Evolutionary conservation across 2,888 invertebrate species (phyloP).

Genomic region (Tethea ocularis): DNA sequence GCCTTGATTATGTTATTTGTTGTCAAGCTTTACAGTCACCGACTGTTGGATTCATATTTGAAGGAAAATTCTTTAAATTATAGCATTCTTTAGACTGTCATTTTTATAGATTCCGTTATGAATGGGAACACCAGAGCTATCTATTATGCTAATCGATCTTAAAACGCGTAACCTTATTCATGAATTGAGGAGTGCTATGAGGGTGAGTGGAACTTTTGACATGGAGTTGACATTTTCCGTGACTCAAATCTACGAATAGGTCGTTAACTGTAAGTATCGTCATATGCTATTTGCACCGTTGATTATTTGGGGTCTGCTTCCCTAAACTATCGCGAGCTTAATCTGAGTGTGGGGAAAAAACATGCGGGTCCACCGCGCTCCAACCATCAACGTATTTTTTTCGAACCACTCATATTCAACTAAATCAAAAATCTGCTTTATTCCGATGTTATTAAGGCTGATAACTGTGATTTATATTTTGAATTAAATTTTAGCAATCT

Average conservation of each 20-base stretch:
- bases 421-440: constrained; percentile 35
- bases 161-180: too few relatives aligned
- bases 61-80: too few relatives aligned
- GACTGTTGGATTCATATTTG: too few relatives aligned
- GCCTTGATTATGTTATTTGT: too few relatives aligned
- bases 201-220: too few relatives aligned
- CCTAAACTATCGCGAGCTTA: constrained; percentile 53
- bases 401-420: constrained; percentile 18
- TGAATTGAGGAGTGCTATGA: too few relatives aligned
- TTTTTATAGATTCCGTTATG: too few relatives aligned
- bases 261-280: constrained; percentile 40
- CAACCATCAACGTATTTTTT: constrained; percentile 53
- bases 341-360: constrained; percentile 59
- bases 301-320: constrained; percentile 58
- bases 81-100: too few relatives aligned
- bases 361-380: constrained; percentile 67
- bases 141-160: too few relatives aligned
- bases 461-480: constrained; percentile 16
- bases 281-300: constrained; percentile 46
- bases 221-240: not conserved
- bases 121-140: too few relatives aligned
- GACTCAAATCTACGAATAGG: not conserved
- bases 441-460: not conserved
- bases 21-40: too few relatives aligned
- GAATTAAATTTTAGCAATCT: constrained; percentile 58